phyloP scores from a whole-genome alignment of 2,888 invertebrate genomes.

The Pilophorus perplexus region DNA sequence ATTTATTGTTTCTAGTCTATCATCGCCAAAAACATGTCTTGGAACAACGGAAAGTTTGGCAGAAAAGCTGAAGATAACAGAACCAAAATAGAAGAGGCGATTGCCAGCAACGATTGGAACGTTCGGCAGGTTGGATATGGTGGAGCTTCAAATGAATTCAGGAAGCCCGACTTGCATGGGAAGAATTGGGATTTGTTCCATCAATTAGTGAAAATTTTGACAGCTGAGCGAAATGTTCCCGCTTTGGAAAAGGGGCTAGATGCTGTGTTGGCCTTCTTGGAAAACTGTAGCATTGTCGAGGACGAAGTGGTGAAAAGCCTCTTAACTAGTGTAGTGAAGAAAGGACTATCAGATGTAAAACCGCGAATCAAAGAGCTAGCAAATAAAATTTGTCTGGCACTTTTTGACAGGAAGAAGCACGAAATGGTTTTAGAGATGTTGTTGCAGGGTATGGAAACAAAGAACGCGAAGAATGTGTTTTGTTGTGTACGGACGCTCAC shows the following conservation, averaged over 20 bases:
- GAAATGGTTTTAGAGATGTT: not conserved
- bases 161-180: not conserved
- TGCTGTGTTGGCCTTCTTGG: not conserved
- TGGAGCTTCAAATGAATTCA: not conserved
- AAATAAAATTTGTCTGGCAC: not conserved
- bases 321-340: not conserved
- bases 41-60: too few relatives aligned
- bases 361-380: not conserved
- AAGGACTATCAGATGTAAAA: not conserved
- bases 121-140: slow-evolving; percentile 2
- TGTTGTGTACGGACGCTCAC: not conserved
- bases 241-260: slow-evolving; percentile 8
- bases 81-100: not conserved
- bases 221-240: not conserved
- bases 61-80: too few relatives aligned
- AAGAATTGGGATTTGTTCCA: not conserved
- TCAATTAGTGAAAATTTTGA: too few relatives aligned
- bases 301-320: not conserved
- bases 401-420: not conserved
- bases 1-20: too few relatives aligned
- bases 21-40: too few relatives aligned
- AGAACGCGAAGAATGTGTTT: not conserved
- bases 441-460: not conserved
- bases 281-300: not conserved
- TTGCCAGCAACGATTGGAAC: not conserved